A percentile compares a stretch with the other conserved stretches of the same genome.
phyloP scores from a whole-genome alignment of 2,113 vertebrate genomes.

The Porphyrio hochstetteri region DNA sequence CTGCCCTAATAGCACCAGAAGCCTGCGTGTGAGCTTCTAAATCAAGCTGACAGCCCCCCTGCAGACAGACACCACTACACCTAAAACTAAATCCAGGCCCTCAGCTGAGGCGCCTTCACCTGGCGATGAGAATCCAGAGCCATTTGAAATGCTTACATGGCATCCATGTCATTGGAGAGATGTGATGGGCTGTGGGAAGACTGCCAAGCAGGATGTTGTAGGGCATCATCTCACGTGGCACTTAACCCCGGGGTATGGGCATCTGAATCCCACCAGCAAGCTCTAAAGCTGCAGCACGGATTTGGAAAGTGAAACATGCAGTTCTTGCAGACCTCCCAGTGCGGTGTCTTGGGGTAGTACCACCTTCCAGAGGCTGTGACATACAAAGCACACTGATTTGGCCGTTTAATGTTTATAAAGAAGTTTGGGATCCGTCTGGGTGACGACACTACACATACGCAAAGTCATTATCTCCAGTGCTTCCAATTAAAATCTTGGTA shows the following conservation, averaged over 20 bases:
- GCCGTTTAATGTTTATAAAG: background rate
- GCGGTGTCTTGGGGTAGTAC: background rate
- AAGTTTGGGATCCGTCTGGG: background rate
- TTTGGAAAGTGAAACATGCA: background rate
- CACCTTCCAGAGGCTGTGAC: background rate
- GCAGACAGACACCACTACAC: background rate
- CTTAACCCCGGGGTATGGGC: background rate
- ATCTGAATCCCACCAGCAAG: background rate
- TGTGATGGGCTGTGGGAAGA: background rate
- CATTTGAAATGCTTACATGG: background rate
- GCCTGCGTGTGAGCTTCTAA: background rate
- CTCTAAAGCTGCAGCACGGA: background rate
- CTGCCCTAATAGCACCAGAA: background rate
- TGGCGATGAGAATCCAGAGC: background rate
- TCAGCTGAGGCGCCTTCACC: background rate
- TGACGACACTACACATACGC: background rate
- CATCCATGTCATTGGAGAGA: background rate
- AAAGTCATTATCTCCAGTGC: background rate
- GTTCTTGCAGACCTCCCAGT: background rate
- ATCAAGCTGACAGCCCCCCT: background rate
- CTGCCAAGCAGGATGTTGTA: background rate
- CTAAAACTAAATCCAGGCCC: background rate
- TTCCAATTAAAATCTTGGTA: background rate
- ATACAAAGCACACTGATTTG: background rate
- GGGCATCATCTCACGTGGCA: background rate